Conservation (phyloP, 2,797 vertebrate species). For the Chrosomus eos region DNA sequence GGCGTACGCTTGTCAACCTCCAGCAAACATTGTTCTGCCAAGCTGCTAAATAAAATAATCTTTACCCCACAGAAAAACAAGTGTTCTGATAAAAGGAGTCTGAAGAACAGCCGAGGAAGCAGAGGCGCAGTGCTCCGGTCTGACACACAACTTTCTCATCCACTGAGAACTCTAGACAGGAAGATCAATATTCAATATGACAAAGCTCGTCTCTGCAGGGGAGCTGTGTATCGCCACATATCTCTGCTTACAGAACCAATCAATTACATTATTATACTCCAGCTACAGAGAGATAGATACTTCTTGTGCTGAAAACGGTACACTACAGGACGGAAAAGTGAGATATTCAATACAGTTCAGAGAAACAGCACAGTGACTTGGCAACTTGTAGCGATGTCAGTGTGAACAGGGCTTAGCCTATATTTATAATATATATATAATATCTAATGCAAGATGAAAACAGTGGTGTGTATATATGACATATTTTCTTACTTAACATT, state of each 20-base stretch:
- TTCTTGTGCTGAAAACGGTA: background rate
- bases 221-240: constrained; percentile 25
- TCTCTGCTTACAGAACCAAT: constrained; percentile 46
- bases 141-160: constrained; percentile 24
- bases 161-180: constrained; percentile 1
- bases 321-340: background rate
- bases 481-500: background rate
- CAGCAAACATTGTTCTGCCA: constrained; percentile 10
- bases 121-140: background rate
- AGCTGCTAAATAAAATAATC: constrained; percentile 24
- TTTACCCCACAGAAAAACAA: constrained; percentile 24
- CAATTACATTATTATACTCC: constrained; percentile 39
- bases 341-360: constrained; percentile 20
- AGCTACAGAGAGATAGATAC: constrained; percentile 12
- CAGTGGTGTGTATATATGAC: background rate
- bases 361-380: background rate
- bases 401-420: background rate
- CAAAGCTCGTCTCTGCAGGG: constrained; percentile 31
- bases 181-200: constrained; percentile 54
- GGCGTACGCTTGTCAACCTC: background rate
- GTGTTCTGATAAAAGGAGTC: constrained; percentile 3
- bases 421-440: background rate
- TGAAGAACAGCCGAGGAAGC: background rate
- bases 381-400: background rate
- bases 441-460: background rate